Conservation (phyloP, 2,888 invertebrate genomes). For the Lepas anatifera region DNA sequence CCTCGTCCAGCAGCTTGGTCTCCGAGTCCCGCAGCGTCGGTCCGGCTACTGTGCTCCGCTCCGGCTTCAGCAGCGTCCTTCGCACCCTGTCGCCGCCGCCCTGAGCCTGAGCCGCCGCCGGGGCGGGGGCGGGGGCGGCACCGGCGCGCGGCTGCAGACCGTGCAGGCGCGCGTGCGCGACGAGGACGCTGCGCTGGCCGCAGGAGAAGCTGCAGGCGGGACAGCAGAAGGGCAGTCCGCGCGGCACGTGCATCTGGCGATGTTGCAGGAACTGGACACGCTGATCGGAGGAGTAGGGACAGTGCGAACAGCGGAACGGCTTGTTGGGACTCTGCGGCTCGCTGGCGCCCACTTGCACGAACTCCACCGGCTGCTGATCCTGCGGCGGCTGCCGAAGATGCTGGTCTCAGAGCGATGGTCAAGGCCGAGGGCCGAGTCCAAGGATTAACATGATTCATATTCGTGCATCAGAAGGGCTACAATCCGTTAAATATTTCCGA, state of each 20-base stretch:
- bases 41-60: slow-evolving; percentile 22
- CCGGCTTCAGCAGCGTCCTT: slow-evolving; percentile 12
- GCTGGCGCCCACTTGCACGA: not conserved
- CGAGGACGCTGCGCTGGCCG: slow-evolving; percentile 59
- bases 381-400: no score
- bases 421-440: no score
- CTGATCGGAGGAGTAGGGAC: slow-evolving; percentile 74
- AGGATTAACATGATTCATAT: no score
- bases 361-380: not conserved
- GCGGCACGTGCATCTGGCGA: slow-evolving; percentile 66
- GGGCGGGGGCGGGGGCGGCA: slow-evolving; percentile 10
- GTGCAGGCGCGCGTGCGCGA: slow-evolving; percentile 68
- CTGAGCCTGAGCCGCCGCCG: slow-evolving; percentile 4
- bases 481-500: no score
- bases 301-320: slow-evolving; percentile 62
- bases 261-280: slow-evolving; percentile 77
- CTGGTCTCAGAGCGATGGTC: no score
- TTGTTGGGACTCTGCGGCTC: slow-evolving; percentile 34
- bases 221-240: slow-evolving; percentile 65
- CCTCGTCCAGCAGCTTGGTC: slow-evolving; percentile 44
- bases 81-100: slow-evolving; percentile 8
- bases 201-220: slow-evolving; percentile 70
- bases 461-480: no score
- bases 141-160: slow-evolving; percentile 35
- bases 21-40: slow-evolving; percentile 20